Percentiles rank a stretch among this genome's conserved stretches.
phyloP scores from a whole-genome alignment of 64 coral and sea anemone genomes.

The Montipora capricornis region DNA sequence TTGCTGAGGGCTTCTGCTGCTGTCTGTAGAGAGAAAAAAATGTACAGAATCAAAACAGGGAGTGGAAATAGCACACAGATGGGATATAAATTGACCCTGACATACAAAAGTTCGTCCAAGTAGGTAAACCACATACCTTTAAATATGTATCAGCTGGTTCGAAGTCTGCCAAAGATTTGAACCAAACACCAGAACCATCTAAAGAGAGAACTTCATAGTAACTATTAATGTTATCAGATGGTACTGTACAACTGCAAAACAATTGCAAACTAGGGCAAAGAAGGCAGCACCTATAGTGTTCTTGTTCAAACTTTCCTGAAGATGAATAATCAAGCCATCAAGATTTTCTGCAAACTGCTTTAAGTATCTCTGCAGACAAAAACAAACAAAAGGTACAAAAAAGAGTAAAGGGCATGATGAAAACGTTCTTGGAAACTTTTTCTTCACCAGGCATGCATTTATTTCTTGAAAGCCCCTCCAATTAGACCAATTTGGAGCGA shows the following conservation, averaged over 20 bases:
- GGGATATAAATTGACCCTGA: not conserved
- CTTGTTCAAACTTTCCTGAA: constrained; percentile 60
- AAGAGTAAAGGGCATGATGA: too few species aligned
- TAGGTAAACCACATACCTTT: constrained; percentile 49
- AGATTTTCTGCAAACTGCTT: constrained; percentile 71
- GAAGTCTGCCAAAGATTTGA: constrained; percentile 79
- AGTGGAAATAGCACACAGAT: not conserved
- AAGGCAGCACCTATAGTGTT: constrained; percentile 67
- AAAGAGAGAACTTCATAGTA: not conserved
- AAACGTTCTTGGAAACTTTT: too few species aligned
- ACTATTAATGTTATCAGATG: not conserved
- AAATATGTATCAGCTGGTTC: constrained; percentile 91
- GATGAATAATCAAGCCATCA: constrained; percentile 81
- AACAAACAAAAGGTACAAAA: not conserved
- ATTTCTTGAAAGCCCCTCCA: too few species aligned
- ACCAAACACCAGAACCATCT: constrained; percentile 88
- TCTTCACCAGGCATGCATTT: too few species aligned
- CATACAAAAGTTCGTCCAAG: too few species aligned
- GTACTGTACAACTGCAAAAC: not conserved
- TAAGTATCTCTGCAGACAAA: constrained; percentile 78
- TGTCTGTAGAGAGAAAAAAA: constrained; percentile 53
- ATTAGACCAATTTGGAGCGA: too few species aligned
- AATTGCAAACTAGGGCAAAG: not conserved
- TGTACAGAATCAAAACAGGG: not conserved
- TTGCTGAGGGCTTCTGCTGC: constrained; percentile 87